Percentiles rank a stretch among this genome's conserved stretches.
Conservation (phyloP, 2,888 invertebrate genomes). For the Drosophila macrospina region DNA sequence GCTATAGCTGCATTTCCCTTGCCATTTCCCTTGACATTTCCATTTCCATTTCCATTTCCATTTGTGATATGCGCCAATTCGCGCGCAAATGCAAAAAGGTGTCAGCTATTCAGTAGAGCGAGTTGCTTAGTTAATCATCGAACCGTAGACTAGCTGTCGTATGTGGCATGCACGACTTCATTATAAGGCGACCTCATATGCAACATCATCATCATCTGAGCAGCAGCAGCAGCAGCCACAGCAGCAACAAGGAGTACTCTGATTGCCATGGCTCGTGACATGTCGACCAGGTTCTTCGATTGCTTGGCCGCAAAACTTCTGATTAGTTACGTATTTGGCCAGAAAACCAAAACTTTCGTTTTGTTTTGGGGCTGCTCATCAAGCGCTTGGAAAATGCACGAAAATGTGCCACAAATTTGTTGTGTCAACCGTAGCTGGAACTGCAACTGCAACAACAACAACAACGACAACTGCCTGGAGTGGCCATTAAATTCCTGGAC, state of each 20-base stretch:
- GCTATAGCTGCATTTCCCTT: background rate
- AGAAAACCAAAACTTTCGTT: constrained; percentile 57
- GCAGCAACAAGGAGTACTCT: constrained; percentile 18
- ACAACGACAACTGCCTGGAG: constrained; percentile 17
- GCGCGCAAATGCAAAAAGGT: constrained; percentile 60
- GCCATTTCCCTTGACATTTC: too few species aligned
- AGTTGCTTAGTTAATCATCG: constrained; percentile 62
- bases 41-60: background rate
- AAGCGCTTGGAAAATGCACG: constrained; percentile 64
- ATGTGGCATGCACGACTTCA: constrained; percentile 78
- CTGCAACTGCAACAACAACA: constrained; percentile 2
- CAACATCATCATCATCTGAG: constrained; percentile 60
- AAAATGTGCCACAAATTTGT: constrained; percentile 73
- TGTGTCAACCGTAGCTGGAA: constrained; percentile 41
- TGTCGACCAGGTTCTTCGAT: constrained; percentile 49
- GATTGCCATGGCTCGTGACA: constrained; percentile 64
- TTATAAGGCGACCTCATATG: constrained; percentile 75
- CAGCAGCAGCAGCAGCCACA: constrained; percentile 3
- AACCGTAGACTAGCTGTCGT: constrained; percentile 39
- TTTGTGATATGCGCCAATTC: constrained; percentile 51
- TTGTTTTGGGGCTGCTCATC: constrained; percentile 65
- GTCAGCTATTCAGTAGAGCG: constrained; percentile 56
- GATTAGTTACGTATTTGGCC: constrained; percentile 50
- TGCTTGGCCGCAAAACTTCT: constrained; percentile 49
- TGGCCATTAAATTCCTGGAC: constrained; percentile 70